A percentile compares a stretch with the other conserved stretches of the same genome.
phyloP scores from a whole-genome alignment of 2,888 invertebrate species.

The Eristalis intricaria region DNA sequence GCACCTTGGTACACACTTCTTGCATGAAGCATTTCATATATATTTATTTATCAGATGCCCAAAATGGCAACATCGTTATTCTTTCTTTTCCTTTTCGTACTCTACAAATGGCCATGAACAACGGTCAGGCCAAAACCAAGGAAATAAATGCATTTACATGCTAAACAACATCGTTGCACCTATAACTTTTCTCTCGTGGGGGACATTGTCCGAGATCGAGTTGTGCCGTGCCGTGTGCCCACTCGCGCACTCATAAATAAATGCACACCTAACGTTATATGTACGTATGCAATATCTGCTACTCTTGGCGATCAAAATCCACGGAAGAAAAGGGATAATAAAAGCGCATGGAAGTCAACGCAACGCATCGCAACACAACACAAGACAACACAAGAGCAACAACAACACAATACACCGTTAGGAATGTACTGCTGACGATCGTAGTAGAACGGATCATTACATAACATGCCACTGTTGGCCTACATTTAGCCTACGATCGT shows the following conservation, averaged over 20 bases:
- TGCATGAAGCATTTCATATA: not conserved
- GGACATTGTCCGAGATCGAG: constrained; percentile 25
- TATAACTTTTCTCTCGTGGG: constrained; percentile 29
- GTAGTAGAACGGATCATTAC: constrained; percentile 71
- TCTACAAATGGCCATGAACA: constrained; percentile 69
- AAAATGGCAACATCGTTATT: constrained; percentile 32
- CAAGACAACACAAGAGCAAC: not conserved
- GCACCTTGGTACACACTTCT: not conserved
- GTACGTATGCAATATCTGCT: constrained; percentile 3
- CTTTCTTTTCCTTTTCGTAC: constrained; percentile 12
- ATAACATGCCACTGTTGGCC: constrained; percentile 72
- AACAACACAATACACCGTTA: constrained; percentile 65
- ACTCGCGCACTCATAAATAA: constrained; percentile 36
- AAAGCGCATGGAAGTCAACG: constrained; percentile 42
- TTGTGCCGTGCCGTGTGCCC: constrained; percentile 6
- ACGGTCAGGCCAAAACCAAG: constrained; percentile 65
- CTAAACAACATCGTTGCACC: constrained; percentile 48
- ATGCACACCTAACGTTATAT: not conserved
- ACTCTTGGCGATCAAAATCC: constrained; percentile 1
- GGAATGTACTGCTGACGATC: constrained; percentile 68
- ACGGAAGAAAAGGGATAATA: constrained; percentile 69
- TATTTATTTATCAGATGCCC: not conserved
- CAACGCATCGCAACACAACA: too few species aligned
- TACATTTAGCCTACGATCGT: constrained; percentile 66
- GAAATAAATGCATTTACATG: constrained; percentile 66